Evolutionary conservation across 2,797 vertebrate genomes (phyloP).

Genomic region (Syngnathus acus): DNA sequence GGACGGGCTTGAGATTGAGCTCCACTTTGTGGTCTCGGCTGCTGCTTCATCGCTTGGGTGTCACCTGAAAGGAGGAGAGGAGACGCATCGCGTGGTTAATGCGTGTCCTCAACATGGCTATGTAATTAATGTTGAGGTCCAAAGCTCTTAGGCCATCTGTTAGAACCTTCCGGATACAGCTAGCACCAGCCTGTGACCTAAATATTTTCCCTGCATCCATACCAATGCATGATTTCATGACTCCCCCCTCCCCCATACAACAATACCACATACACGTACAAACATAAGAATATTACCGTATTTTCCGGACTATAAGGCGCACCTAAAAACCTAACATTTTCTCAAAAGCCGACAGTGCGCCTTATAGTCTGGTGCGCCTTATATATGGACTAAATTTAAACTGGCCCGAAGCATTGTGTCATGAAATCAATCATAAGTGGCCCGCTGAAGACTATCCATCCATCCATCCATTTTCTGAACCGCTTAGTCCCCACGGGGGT

Average conservation of each 20-base stretch:
- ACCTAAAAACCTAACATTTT: too few relatives aligned
- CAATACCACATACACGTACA: background rate
- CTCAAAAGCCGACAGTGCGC: too few relatives aligned
- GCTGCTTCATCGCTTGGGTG: constrained; percentile 40
- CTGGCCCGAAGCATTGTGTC: too few relatives aligned
- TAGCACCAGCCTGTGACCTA: constrained; percentile 42
- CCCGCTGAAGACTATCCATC: too few relatives aligned
- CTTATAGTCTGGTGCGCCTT: too few relatives aligned
- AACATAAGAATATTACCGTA: too few relatives aligned
- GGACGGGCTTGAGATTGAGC: background rate
- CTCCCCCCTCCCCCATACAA: background rate
- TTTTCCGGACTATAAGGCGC: too few relatives aligned
- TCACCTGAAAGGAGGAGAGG: constrained; percentile 51
- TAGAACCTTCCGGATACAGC: constrained; percentile 47
- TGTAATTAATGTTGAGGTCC: constrained; percentile 60
- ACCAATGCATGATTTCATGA: constrained; percentile 26
- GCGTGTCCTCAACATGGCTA: constrained; percentile 45
- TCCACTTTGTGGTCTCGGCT: constrained; percentile 21
- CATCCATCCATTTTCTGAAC: too few relatives aligned
- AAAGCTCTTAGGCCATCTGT: constrained; percentile 64
- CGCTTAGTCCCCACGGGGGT: too few relatives aligned
- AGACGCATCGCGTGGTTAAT: constrained; percentile 19
- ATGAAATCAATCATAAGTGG: too few relatives aligned
- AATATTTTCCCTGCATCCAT: constrained; percentile 32
- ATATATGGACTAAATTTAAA: too few relatives aligned